Conservation (phyloP, 2,888 invertebrate species). For the Hypomecis punctinalis region DNA sequence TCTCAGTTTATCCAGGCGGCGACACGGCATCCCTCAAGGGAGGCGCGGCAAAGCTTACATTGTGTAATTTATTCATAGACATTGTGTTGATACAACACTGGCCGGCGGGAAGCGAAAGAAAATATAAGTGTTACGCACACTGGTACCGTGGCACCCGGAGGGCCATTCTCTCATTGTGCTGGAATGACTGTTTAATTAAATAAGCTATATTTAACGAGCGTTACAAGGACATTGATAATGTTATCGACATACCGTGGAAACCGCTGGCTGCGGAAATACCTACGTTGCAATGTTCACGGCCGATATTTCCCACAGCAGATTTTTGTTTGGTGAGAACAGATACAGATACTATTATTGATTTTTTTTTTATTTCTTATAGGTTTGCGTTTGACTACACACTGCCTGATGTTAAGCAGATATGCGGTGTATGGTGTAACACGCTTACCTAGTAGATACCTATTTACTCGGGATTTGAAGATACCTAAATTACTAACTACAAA, state of each 20-base stretch:
- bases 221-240: slow-evolving; percentile 28
- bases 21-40: slow-evolving; percentile 15
- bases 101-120: slow-evolving; percentile 23
- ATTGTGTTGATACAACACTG: slow-evolving; percentile 39
- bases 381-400: no score
- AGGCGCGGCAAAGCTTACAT: slow-evolving; percentile 30
- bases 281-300: not conserved
- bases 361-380: no score
- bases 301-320: not conserved
- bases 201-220: slow-evolving; percentile 22
- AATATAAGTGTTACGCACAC: slow-evolving; percentile 23
- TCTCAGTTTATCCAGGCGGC: not conserved
- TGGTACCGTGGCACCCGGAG: not conserved
- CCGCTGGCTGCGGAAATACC: slow-evolving; percentile 8
- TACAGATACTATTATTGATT: no score
- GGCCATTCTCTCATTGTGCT: slow-evolving; percentile 20
- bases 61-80: slow-evolving; percentile 41
- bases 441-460: no score
- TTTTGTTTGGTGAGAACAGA: no score
- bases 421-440: no score
- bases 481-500: no score
- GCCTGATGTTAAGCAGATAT: no score
- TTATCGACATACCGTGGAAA: slow-evolving; percentile 21
- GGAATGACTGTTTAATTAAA: slow-evolving; percentile 19
- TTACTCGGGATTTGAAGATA: no score